Conservation (phyloP, 2,888 invertebrate genomes). For the Callyntrura guangdongensis region DNA sequence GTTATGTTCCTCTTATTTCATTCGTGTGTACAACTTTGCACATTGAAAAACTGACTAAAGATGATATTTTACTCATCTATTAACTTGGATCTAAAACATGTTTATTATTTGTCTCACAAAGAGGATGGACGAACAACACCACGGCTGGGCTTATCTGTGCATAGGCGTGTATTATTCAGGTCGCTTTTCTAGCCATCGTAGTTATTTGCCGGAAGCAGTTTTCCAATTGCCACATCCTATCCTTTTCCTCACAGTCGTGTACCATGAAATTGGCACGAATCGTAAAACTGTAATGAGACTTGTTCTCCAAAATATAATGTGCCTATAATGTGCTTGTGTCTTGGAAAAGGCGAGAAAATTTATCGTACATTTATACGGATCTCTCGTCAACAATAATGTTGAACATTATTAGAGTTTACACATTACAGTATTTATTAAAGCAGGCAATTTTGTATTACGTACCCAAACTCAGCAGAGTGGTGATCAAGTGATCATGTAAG, state of each 20-base stretch:
- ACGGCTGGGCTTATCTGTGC: neutral
- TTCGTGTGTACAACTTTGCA: too few relatives aligned
- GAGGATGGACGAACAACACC: constrained; percentile 4
- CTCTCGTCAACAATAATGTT: too few relatives aligned
- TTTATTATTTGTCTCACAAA: constrained; percentile 32
- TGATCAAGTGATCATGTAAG: too few relatives aligned
- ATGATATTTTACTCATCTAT: neutral
- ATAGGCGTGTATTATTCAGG: neutral
- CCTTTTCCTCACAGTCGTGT: neutral
- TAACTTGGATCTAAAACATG: constrained; percentile 7
- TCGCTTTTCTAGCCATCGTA: constrained; percentile 10
- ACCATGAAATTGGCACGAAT: neutral
- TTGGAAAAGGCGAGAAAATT: too few relatives aligned
- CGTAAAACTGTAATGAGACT: neutral
- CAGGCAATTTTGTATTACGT: too few relatives aligned
- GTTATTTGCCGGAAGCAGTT: constrained; percentile 66
- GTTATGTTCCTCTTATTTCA: too few relatives aligned
- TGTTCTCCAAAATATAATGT: neutral
- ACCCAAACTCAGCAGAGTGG: too few relatives aligned
- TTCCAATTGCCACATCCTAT: constrained; percentile 31
- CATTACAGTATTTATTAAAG: too few relatives aligned
- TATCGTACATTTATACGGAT: too few relatives aligned
- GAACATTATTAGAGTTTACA: neutral
- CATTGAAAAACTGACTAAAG: too few relatives aligned
- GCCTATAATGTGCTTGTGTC: neutral